These are phyloP conservation scores for Apeltes quadracus DNA, from an alignment of 2,113 vertebrate genomes.

Conservation along the genomic window DNA sequence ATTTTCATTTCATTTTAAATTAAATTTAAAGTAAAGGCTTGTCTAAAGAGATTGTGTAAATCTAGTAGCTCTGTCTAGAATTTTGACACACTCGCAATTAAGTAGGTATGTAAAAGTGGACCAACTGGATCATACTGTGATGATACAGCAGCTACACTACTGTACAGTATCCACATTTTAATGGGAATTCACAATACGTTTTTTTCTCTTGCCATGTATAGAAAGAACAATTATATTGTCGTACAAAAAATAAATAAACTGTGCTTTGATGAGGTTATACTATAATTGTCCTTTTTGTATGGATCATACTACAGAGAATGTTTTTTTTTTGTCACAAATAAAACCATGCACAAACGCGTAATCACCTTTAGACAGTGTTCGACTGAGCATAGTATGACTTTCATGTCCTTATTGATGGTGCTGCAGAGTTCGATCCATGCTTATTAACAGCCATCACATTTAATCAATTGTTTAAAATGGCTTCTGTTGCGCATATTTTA, in stretches of 20 bases:
- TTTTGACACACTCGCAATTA: constrained; percentile 4
- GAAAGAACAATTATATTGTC: constrained; percentile 21
- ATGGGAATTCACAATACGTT: constrained; percentile 1
- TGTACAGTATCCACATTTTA: constrained; percentile 36
- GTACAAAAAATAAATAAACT: constrained; percentile 22
- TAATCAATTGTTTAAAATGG: background rate
- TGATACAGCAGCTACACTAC: constrained; percentile 28
- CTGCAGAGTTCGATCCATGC: too few species aligned
- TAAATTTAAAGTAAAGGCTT: constrained; percentile 5
- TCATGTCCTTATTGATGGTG: background rate
- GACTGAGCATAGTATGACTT: background rate
- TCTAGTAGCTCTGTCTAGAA: constrained; percentile 25
- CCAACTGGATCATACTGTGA: constrained; percentile 41
- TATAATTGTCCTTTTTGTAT: background rate
- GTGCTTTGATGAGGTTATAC: constrained; percentile 15
- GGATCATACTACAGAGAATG: background rate
- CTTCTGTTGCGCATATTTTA: background rate
- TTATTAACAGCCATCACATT: background rate
- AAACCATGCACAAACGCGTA: background rate
- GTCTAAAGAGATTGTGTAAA: constrained; percentile 11
- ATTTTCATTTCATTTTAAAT: constrained; percentile 24
- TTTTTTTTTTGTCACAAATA: background rate
- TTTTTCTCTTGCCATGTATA: constrained; percentile 31
- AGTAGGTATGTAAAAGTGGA: constrained; percentile 30
- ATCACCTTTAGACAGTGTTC: background rate